A percentile compares a stretch with the other conserved stretches of the same genome.
Evolutionary conservation across 2,113 vertebrate genomes (phyloP).

Genomic region (Peromyscus californicus): DNA sequence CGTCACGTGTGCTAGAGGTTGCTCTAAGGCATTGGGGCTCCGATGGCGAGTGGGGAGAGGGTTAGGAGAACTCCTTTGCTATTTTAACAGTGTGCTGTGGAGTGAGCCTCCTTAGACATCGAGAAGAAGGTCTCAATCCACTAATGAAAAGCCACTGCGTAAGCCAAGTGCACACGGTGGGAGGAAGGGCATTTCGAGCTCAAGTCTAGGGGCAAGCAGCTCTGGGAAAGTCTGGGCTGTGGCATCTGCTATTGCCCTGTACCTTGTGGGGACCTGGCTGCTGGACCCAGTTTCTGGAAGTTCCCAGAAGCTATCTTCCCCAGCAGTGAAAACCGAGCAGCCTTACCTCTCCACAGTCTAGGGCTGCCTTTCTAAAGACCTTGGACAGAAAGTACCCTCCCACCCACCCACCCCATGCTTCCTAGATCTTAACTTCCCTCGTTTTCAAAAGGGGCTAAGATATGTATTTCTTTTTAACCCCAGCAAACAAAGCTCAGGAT

Average conservation of each 20-base stretch:
- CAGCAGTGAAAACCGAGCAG: background rate
- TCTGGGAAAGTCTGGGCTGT: accelerated
- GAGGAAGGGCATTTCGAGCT: accelerated
- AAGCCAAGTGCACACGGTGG: accelerated
- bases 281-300: background rate
- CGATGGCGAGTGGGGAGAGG: background rate
- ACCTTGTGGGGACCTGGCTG: accelerated
- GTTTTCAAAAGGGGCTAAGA: slow-evolving; percentile 45
- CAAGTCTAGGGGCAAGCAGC: accelerated
- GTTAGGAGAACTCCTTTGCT: background rate
- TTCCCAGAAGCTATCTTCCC: background rate
- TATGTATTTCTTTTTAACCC: background rate
- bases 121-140: background rate
- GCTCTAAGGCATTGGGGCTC: accelerated
- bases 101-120: background rate
- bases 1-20: accelerated
- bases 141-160: background rate
- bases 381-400: background rate
- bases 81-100: too few species aligned
- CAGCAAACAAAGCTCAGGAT: background rate
- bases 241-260: background rate
- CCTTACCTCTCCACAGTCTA: accelerated
- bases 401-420: background rate
- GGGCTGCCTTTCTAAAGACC: background rate
- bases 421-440: background rate